Percentiles rank a stretch among this genome's conserved stretches.
These are phyloP conservation scores for Onychostruthus taczanowskii DNA, from an alignment of 2,113 vertebrate species.

Conservation along the genomic window DNA sequence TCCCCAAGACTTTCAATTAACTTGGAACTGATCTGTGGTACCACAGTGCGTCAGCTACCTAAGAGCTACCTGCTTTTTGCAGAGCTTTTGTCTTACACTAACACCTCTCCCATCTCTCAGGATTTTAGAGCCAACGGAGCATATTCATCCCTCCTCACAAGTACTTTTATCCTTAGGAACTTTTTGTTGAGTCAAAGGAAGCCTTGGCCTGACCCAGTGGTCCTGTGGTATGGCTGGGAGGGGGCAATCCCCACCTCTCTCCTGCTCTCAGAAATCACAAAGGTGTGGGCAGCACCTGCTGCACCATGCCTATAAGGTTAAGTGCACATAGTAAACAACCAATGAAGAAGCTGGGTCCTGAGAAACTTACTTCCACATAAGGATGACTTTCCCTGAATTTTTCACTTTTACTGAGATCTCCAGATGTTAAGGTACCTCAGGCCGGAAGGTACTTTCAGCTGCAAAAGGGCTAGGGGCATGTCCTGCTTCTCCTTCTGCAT, in stretches of 20 bases:
- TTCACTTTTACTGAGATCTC: neutral
- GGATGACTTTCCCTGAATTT: neutral
- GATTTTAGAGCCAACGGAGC: neutral
- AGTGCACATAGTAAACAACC: neutral
- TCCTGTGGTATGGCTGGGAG: neutral
- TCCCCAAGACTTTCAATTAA: neutral
- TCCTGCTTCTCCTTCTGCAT: neutral
- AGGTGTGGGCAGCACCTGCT: neutral
- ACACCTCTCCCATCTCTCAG: neutral
- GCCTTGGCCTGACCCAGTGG: neutral
- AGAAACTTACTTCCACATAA: neutral
- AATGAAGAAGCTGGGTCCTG: neutral
- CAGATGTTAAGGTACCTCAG: neutral
- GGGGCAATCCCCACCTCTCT: neutral
- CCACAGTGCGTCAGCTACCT: fast-evolving
- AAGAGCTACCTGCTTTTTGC: neutral
- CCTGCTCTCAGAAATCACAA: neutral
- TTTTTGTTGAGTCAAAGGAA: neutral
- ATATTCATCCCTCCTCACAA: neutral
- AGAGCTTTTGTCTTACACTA: neutral
- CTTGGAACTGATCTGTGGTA: fast-evolving
- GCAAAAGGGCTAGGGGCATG: neutral
- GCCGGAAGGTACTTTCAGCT: neutral
- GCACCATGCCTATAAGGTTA: neutral
- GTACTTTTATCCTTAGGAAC: neutral